Evolutionary conservation across 2,113 vertebrate species (phyloP).

Genomic region (Chlamydotis undulata): DNA sequence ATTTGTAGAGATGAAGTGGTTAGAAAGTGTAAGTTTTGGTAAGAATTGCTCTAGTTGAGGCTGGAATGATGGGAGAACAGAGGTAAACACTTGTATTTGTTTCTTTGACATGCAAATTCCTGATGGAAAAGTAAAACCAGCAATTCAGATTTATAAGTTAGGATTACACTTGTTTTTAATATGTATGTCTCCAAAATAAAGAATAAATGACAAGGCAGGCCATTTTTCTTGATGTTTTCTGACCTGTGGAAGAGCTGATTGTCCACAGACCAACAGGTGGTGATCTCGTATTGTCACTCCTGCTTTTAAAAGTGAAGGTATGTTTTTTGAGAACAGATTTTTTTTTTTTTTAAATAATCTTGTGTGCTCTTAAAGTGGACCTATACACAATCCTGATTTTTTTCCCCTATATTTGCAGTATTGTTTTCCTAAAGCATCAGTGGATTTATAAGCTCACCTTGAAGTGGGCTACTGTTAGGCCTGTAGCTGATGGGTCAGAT

Average conservation of each 20-base stretch:
- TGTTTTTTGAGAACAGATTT: neutral
- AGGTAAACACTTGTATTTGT: neutral
- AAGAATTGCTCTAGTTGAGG: neutral
- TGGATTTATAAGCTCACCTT: neutral
- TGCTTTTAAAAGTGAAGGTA: neutral
- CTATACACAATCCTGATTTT: neutral
- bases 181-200: neutral
- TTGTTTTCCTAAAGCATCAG: neutral
- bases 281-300: neutral
- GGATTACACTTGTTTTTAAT: neutral
- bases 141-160: neutral
- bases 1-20: neutral
- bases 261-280: neutral
- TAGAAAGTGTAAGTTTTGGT: neutral
- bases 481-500: neutral
- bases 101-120: neutral
- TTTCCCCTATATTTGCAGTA: neutral
- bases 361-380: neutral
- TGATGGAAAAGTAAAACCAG: neutral
- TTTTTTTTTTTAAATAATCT: neutral
- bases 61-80: neutral
- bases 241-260: neutral
- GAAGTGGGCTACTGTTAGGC: neutral
- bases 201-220: neutral
- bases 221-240: neutral